A percentile compares a stretch with the other conserved stretches of the same genome.
These are phyloP conservation scores for Drosophila aff. DNA, from an alignment of 1,140 invertebrate genomes.

Conservation along the genomic window DNA sequence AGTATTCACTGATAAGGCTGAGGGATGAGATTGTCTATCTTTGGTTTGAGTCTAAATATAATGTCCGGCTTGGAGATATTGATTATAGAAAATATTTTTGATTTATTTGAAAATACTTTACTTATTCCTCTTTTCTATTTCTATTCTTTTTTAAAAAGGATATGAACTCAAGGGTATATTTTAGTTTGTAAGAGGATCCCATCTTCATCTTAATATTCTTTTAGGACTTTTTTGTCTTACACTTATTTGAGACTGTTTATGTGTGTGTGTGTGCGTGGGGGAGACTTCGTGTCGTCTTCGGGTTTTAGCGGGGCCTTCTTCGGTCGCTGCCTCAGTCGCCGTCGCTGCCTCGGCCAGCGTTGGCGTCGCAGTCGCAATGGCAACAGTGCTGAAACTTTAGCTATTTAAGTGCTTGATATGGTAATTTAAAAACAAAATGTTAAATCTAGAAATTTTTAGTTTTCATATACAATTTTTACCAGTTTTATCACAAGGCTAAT, in stretches of 20 bases:
- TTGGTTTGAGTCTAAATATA: neutral
- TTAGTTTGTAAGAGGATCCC: neutral
- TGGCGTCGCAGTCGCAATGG: conserved; percentile 26
- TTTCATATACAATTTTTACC: neutral
- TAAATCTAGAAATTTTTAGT: neutral
- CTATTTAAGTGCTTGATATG: neutral
- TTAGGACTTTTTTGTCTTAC: conserved; percentile 14
- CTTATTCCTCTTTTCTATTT: too few relatives aligned
- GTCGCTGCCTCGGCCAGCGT: conserved; percentile 23
- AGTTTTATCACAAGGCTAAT: too few relatives aligned
- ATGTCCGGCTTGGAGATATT: too few relatives aligned
- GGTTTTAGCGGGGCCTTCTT: conserved; percentile 62
- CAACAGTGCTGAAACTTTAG: neutral
- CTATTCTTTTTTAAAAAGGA: neutral
- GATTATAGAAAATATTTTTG: neutral
- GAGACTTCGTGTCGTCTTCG: conserved; percentile 68
- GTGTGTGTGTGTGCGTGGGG: conserved; percentile 30
- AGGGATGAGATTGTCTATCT: neutral
- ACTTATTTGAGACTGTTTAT: conserved; percentile 7
- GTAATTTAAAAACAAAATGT: neutral
- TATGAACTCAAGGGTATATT: neutral
- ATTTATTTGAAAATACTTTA: neutral
- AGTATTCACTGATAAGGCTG: neutral
- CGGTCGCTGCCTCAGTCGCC: conserved; percentile 18
- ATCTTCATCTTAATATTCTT: neutral